Base-by-base conservation (phyloP, 2,113 vertebrate species). In the Centropristis striata region DNA sequence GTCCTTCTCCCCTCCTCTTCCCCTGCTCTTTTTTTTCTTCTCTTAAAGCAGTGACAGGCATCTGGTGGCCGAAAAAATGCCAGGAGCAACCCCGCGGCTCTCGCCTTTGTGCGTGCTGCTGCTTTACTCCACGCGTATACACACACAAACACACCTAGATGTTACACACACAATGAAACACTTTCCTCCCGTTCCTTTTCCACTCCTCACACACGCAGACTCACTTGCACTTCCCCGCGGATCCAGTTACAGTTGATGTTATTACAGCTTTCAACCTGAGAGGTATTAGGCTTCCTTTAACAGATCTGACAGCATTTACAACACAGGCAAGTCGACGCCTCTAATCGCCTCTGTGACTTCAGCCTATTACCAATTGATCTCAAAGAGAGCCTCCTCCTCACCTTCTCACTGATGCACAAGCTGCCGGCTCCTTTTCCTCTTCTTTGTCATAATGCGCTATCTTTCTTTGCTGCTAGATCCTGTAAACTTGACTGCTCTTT, bases 21-120 rank as follows among this genome's bases (percentile, higher is more conserved):
- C 88, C 82, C 82, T 90, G 39, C 69, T 50, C 75, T 21, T 50
- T 74, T 91, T 90, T 92, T 4, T 32, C n/a, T 32, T 23, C 14
- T 5, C 93, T 87, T 92, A 90, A 92, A 91, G 89, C 80, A 89
- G 94, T 97, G 98, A 97, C 97, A 98, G 96, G 96, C 97, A 95
- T 96, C 95, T 95, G 94, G 96, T 87, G 96, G 94, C 92, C 86
- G 50, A 88, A 90, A 78, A 91, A 92, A 87, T 83, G 90, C 93
- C 92, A 83, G 89, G 76, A 94, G 91, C 93, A 91, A 86, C 90
- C 93, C 89, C 39, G 75, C 70, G 88, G 92, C 90, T 87, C 76
- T 88, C 37, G 87, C 87, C 86, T 92, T 93, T 83, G 91, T 91
- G 85, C 82, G 28, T 81, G 72, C 75, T 81, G 80, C 82, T 90